These are phyloP conservation scores for Acleris sparsana DNA, from an alignment of 2,888 invertebrate species.

Conservation along the genomic window DNA sequence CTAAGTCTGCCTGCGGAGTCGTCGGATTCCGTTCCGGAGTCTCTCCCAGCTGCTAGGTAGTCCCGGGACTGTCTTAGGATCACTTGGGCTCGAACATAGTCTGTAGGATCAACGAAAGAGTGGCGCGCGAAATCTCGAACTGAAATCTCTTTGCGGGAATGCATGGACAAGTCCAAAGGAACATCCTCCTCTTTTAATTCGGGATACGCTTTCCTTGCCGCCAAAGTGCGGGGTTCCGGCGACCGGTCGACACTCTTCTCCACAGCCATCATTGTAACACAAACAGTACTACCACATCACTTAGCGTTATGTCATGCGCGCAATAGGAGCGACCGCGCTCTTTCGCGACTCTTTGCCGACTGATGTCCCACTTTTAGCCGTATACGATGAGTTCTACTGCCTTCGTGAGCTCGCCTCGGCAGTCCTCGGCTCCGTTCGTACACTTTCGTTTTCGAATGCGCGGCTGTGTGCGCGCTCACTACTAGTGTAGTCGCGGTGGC, in stretches of 20 bases:
- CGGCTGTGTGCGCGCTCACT: conserved; percentile 56
- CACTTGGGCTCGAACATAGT: conserved; percentile 78
- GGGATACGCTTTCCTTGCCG: conserved; percentile 80
- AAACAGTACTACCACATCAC: conserved; percentile 73
- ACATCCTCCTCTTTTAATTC: conserved; percentile 81
- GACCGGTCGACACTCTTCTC: conserved; percentile 69
- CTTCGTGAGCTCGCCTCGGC: conserved; percentile 83
- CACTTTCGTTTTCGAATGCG: conserved; percentile 83
- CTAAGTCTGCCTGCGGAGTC: conserved; percentile 89
- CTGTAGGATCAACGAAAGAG: conserved; percentile 76
- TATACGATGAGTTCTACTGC: conserved; percentile 79
- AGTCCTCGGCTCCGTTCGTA: conserved; percentile 74
- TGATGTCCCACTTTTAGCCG: conserved; percentile 85
- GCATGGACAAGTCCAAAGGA: conserved; percentile 91
- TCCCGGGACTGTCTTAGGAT: conserved; percentile 79
- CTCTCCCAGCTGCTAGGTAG: conserved; percentile 81
- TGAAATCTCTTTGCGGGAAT: conserved; percentile 73
- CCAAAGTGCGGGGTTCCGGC: conserved; percentile 76
- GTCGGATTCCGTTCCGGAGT: conserved; percentile 91
- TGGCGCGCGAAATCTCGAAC: conserved; percentile 80
- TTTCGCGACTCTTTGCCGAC: conserved; percentile 82
- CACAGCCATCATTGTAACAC: conserved; percentile 80
- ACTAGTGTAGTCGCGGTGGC: conserved; percentile 29
- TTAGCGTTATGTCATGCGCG: conserved; percentile 79
- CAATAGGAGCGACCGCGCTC: conserved; percentile 75